Evolutionary conservation across 2,888 invertebrate genomes (phyloP).

Genomic region (Lepidocyrtoides sp.): DNA sequence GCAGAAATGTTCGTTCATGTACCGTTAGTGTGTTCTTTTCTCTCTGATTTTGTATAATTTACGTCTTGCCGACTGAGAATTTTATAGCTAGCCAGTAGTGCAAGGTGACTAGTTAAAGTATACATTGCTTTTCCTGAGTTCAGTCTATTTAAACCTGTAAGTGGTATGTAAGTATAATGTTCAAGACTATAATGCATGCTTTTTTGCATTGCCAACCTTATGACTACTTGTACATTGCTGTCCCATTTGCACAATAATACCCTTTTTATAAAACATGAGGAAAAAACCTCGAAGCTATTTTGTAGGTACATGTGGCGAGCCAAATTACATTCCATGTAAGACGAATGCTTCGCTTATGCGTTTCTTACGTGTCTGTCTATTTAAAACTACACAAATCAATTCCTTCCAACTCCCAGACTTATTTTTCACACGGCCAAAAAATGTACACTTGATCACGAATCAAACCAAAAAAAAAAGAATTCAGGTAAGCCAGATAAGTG

Average conservation of each 20-base stretch:
- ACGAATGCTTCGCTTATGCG: background rate
- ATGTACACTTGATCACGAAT: background rate
- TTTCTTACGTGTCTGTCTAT: conserved; percentile 16
- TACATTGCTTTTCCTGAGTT: background rate
- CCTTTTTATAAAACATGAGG: background rate
- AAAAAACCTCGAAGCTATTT: background rate
- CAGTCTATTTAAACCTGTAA: too few relatives aligned
- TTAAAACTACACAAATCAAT: conserved; percentile 40
- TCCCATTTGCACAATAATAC: background rate
- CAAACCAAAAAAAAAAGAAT: background rate
- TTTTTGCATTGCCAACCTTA: background rate
- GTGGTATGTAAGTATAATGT: background rate
- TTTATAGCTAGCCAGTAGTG: background rate
- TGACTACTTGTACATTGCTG: too few relatives aligned
- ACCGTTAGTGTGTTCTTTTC: background rate
- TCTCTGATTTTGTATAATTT: background rate
- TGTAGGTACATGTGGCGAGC: background rate
- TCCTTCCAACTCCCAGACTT: background rate
- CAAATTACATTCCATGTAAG: conserved; percentile 5
- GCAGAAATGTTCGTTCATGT: conserved; percentile 22
- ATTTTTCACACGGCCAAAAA: background rate
- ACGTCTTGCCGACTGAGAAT: background rate
- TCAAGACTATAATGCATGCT: background rate
- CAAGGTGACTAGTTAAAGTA: background rate
- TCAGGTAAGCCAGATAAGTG: background rate